Evolutionary conservation across 1,140 invertebrate genomes (phyloP).

Genomic region (Pseudomyrmex gracilis): DNA sequence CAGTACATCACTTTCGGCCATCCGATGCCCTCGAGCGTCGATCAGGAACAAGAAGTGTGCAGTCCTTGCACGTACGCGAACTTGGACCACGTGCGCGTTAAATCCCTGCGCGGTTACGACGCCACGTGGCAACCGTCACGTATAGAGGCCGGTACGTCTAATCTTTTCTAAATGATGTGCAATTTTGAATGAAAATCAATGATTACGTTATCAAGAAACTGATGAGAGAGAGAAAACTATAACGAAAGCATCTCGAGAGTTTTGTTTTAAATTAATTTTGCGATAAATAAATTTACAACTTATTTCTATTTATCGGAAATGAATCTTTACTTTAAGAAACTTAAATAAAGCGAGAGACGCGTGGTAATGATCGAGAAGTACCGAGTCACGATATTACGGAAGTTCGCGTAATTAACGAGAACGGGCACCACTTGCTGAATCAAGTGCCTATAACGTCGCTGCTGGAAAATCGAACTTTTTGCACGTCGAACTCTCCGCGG

Average conservation of each 20-base stretch:
- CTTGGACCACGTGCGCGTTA: conserved; percentile 75
- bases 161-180: conserved; percentile 14
- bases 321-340: background rate
- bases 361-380: conserved; percentile 17
- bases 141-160: conserved; percentile 76
- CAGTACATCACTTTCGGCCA: conserved; percentile 81
- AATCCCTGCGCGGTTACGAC: conserved; percentile 77
- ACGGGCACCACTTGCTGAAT: background rate
- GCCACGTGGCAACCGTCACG: conserved; percentile 77
- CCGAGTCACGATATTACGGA: background rate
- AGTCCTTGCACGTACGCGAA: conserved; percentile 82
- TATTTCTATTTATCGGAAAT: background rate
- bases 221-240: too few species aligned
- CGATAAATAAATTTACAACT: background rate
- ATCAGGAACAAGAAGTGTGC: conserved; percentile 84
- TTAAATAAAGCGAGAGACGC: background rate
- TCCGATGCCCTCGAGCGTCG: conserved; percentile 82
- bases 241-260: too few species aligned
- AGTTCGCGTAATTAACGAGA: conserved; percentile 35
- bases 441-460: background rate
- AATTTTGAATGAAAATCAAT: too few species aligned
- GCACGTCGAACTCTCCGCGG: background rate
- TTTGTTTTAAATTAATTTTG: background rate
- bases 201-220: too few species aligned
- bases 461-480: conserved; percentile 20